Evolutionary conservation across 2,888 invertebrate species (phyloP).

Genomic region (Caenorhabditis imperialis): DNA sequence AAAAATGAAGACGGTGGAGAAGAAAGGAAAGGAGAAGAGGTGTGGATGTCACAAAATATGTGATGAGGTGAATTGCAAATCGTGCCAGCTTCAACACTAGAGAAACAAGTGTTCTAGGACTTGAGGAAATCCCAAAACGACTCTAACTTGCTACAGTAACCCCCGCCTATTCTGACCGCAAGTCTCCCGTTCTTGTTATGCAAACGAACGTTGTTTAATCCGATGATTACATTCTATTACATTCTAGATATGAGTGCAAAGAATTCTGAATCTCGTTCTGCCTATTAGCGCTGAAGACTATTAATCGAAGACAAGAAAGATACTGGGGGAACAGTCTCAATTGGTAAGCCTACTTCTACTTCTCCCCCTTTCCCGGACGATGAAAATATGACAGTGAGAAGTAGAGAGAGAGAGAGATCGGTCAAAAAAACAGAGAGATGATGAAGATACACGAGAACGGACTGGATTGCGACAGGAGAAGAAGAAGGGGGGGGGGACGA

Average conservation of each 20-base stretch:
- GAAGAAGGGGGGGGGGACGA: too few species aligned
- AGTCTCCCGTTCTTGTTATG: constrained; percentile 34
- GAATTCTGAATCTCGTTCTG: constrained; percentile 8
- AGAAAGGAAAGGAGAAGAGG: too few species aligned
- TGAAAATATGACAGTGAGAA: constrained; percentile 27
- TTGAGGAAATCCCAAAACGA: background rate
- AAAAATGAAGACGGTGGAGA: constrained; percentile 10
- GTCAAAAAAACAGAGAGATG: constrained; percentile 19
- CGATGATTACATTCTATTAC: constrained; percentile 53
- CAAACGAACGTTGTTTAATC: constrained; percentile 37
- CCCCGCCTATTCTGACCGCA: constrained; percentile 14
- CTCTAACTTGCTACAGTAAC: too few species aligned
- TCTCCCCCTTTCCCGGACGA: too few species aligned
- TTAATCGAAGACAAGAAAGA: constrained; percentile 34
- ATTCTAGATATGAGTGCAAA: constrained; percentile 51
- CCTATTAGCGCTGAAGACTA: too few species aligned
- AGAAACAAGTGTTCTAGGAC: too few species aligned
- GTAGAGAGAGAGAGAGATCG: background rate
- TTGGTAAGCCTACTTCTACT: too few species aligned
- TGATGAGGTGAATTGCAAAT: constrained; percentile 1
- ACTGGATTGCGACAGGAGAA: constrained; percentile 44
- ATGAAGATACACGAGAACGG: constrained; percentile 53
- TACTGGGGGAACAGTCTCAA: too few species aligned
- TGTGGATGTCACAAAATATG: constrained; percentile 26
- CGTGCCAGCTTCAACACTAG: too few species aligned